Evolutionary conservation across 2,113 vertebrate genomes (phyloP), one percentile per base, ranked within the genome.

Genomic region (Leptocoma aspasia): DNA sequence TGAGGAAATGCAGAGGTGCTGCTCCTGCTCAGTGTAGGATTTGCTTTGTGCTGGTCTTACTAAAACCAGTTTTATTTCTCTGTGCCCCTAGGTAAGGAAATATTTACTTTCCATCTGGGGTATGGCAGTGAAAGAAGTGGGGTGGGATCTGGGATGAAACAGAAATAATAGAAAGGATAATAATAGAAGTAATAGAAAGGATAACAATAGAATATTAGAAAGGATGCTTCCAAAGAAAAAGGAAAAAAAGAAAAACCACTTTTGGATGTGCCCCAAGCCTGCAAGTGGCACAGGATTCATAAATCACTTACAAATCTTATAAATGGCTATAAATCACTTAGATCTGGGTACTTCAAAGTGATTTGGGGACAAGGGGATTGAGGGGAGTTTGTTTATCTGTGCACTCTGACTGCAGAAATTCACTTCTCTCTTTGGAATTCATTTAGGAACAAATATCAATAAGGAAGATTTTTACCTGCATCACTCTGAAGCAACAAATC

Each of bases 221-320:
- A 80, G 33, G 44, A 2, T 41, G 10, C 59, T 86, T 64, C 15
- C 30, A 53, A 86, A 53, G 24, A 14, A 73, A 79, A 86, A 41
- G 6, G 8, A 8, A 35, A 7, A 27, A 27, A 17, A 35, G 3
- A 4, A 3, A 9, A 37, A 6, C 0, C 4, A 28, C 20, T 7
- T 87, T 44, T 35, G 24, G 18, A 15, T 2, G 5, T 53, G 33
- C 1, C 2, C 20, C 39, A 50, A 49, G 22, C 7, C 44, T 76
- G 47, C 20, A 13, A 50, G n/a, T 49, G 39, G 20, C 37, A 5
- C 9, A 11, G 22, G 39, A 35, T 47, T 69, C 52, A n/a, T 53
- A 44, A 60, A 39, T 39, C 39, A 35, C 42, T 69, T 56, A n/a
- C 49, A 44, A 60, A 39, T 39, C 39, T 39, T 39, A 39, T 39